Percentiles rank a stretch among this genome's conserved stretches.
Conservation (phyloP, 2,888 invertebrate genomes). For the Urechis unicinctus region DNA sequence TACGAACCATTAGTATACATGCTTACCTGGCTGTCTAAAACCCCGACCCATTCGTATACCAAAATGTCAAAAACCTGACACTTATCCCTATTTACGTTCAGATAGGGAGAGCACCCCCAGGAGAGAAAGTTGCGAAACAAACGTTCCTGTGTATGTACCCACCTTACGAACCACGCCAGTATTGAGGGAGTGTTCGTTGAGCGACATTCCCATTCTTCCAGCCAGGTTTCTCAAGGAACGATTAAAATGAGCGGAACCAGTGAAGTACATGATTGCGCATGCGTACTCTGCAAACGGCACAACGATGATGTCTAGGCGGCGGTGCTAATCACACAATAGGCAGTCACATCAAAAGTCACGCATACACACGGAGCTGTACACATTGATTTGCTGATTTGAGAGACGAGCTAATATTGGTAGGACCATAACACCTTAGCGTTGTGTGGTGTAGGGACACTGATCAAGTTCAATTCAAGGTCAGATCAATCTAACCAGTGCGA, state of each 20-base stretch:
- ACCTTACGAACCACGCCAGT: conserved; percentile 56
- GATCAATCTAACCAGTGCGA: no score
- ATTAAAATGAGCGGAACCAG: conserved; percentile 55
- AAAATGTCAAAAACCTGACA: no score
- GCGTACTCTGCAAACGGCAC: conserved; percentile 52
- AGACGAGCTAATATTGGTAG: neutral
- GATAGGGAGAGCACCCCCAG: no score
- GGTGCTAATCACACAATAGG: conserved; percentile 34
- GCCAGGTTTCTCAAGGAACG: conserved; percentile 53
- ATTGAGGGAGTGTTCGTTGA: conserved; percentile 53
- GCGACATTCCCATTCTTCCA: conserved; percentile 52
- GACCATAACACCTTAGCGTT: no score
- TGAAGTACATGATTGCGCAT: conserved; percentile 54
- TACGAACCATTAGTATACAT: no score
- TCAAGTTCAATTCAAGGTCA: no score
- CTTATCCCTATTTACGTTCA: no score
- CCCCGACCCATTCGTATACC: no score
- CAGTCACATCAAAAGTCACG: neutral
- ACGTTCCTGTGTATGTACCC: conserved; percentile 3
- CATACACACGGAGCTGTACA: neutral
- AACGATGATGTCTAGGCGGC: conserved; percentile 54
- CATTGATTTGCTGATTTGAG: neutral
- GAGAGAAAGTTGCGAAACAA: neutral
- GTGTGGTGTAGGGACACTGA: no score
- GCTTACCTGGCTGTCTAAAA: no score